These are phyloP conservation scores for Labrus mixtus DNA, from an alignment of 2,113 vertebrate species.

Conservation along the genomic window DNA sequence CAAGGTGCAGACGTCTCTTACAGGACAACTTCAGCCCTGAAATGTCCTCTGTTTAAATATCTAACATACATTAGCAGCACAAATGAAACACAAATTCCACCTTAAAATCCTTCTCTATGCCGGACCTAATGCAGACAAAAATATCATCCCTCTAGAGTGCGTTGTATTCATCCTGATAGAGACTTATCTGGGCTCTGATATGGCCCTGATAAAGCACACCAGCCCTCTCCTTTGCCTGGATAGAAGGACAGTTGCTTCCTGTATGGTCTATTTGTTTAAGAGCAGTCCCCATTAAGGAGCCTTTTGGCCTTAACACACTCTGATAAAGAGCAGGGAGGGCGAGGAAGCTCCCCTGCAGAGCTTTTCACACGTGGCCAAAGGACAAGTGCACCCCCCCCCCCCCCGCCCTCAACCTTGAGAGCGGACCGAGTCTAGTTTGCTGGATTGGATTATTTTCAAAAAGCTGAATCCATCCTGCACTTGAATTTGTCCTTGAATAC, in stretches of 20 bases:
- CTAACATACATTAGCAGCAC: no score
- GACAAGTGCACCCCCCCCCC: conserved; percentile 76
- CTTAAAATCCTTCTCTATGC: conserved; percentile 1
- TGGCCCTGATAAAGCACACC: conserved; percentile 55
- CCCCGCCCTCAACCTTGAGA: conserved; percentile 53
- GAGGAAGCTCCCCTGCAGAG: conserved; percentile 82
- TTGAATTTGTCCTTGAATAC: not conserved
- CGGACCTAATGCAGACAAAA: not conserved
- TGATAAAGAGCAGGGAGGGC: conserved; percentile 76
- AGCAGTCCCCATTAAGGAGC: conserved; percentile 73
- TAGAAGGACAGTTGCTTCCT: conserved; percentile 67
- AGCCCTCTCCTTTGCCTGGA: conserved; percentile 40
- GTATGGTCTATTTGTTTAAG: conserved; percentile 79
- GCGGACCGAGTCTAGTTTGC: not conserved
- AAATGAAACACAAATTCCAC: not conserved
- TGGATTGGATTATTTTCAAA: not conserved
- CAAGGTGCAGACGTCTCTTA: not conserved
- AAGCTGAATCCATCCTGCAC: not conserved
- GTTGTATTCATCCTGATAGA: conserved; percentile 44
- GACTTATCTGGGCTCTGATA: conserved; percentile 62
- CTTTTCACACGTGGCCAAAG: conserved; percentile 81
- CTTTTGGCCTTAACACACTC: conserved; percentile 82
- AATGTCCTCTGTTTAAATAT: not conserved
- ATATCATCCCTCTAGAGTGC: not conserved
- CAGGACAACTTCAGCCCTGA: not conserved